Percentiles rank a stretch among this genome's conserved stretches.
Conservation (phyloP, 2,113 vertebrate species). For the Thermophis baileyi region DNA sequence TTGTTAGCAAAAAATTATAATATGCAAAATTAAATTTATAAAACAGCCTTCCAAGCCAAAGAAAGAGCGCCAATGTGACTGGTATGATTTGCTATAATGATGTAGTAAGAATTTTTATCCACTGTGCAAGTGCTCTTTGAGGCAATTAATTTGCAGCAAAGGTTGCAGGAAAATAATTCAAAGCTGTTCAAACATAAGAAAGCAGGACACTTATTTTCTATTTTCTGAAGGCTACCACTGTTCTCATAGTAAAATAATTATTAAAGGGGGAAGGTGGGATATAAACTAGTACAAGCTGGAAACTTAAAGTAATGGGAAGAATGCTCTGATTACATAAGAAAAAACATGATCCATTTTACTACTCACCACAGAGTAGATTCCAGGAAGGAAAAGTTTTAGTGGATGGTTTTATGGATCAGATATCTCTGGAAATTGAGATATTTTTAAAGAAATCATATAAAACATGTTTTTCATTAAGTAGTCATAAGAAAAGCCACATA, state of each 20-base stretch:
- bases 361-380: constrained; percentile 17
- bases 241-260: constrained; percentile 45
- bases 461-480: constrained; percentile 22
- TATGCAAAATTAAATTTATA: constrained; percentile 48
- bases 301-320: constrained; percentile 12
- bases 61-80: constrained; percentile 42
- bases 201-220: constrained; percentile 40
- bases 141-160: constrained; percentile 67
- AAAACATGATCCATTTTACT: constrained; percentile 30
- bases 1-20: constrained; percentile 21
- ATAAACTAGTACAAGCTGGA: constrained; percentile 30
- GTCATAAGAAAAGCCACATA: neutral
- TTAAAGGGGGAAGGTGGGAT: constrained; percentile 19
- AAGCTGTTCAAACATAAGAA: constrained; percentile 47
- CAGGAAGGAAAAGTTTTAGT: constrained; percentile 6
- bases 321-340: constrained; percentile 19
- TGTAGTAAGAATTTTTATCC: constrained; percentile 64
- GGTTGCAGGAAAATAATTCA: constrained; percentile 61
- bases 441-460: neutral
- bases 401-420: neutral
- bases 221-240: constrained; percentile 40
- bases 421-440: neutral
- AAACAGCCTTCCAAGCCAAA: constrained; percentile 47
- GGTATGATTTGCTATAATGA: constrained; percentile 57
- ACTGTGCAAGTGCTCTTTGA: constrained; percentile 61